phyloP scores from a whole-genome alignment of 1,140 invertebrate species.

The Drosophila willistoni region DNA sequence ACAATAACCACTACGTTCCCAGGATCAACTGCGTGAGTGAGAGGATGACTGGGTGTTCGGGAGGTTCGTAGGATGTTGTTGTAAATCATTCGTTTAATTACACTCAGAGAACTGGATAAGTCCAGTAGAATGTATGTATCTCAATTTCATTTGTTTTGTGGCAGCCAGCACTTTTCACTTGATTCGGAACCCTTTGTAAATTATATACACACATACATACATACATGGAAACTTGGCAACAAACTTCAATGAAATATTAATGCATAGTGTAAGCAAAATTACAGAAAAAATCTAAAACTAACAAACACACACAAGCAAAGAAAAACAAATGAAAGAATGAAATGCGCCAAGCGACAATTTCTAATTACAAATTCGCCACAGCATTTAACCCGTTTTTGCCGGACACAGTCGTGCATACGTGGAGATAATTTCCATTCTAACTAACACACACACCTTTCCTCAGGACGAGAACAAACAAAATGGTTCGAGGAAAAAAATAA shows the following conservation, averaged over 20 bases:
- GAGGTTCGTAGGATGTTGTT: slow-evolving; percentile 17
- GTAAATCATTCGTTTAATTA: slow-evolving; percentile 60
- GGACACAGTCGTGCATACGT: slow-evolving; percentile 44
- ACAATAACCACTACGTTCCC: slow-evolving; percentile 22
- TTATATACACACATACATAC: slow-evolving; percentile 10
- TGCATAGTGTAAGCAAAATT: slow-evolving; percentile 44
- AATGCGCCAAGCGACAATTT: slow-evolving; percentile 80
- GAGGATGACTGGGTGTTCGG: neutral
- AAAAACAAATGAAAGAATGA: slow-evolving; percentile 64
- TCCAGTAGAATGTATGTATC: neutral
- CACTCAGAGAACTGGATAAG: neutral
- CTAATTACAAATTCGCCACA: slow-evolving; percentile 82
- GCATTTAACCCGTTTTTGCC: slow-evolving; percentile 79
- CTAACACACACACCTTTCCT: slow-evolving; percentile 49
- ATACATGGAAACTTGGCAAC: slow-evolving; percentile 19
- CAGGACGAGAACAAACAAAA: slow-evolving; percentile 42
- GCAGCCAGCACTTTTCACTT: neutral
- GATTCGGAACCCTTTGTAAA: neutral
- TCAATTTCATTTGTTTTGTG: neutral
- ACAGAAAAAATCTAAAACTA: slow-evolving; percentile 53
- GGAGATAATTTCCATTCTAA: slow-evolving; percentile 69
- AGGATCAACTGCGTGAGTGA: slow-evolving; percentile 1
- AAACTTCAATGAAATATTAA: slow-evolving; percentile 73
- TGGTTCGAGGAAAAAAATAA: slow-evolving; percentile 27
- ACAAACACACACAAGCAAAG: slow-evolving; percentile 31